Conservation (phyloP, 2,888 invertebrate species). For the Augochlorella aurata region DNA sequence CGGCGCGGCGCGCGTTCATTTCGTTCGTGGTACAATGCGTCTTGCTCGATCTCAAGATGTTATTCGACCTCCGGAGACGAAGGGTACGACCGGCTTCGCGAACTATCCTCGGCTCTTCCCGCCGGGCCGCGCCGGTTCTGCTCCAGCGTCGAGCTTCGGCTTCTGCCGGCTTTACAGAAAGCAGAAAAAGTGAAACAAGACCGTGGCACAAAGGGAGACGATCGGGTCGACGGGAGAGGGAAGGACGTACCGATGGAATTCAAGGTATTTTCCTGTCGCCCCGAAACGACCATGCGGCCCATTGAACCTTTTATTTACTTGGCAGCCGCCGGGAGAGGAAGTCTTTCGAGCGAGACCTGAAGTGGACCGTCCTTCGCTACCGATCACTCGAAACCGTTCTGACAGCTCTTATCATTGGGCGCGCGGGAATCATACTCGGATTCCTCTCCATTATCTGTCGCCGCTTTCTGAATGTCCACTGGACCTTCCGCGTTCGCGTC, state of each 20-base stretch:
- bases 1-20: conserved; percentile 33
- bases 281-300: conserved; percentile 67
- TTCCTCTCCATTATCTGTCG: not conserved
- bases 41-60: conserved; percentile 47
- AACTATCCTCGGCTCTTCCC: conserved; percentile 29
- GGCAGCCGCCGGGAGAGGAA: conserved; percentile 55
- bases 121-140: not conserved
- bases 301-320: conserved; percentile 75
- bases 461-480: not conserved
- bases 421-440: not conserved
- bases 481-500: too few relatives aligned
- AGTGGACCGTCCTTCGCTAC: conserved; percentile 55
- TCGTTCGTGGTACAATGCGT: conserved; percentile 45
- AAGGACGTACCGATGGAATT: conserved; percentile 63
- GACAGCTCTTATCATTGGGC: conserved; percentile 46
- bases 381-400: conserved; percentile 53
- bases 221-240: conserved; percentile 28
- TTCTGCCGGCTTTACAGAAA: conserved; percentile 27
- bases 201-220: conserved; percentile 24
- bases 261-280: conserved; percentile 70
- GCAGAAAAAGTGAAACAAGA: conserved; percentile 36
- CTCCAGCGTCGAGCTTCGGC: conserved; percentile 19
- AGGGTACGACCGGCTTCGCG: conserved; percentile 47
- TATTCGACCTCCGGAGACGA: conserved; percentile 53
- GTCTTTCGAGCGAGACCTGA: conserved; percentile 60